Conservation (phyloP, 2,113 vertebrate species). For the Holacanthus passer region DNA sequence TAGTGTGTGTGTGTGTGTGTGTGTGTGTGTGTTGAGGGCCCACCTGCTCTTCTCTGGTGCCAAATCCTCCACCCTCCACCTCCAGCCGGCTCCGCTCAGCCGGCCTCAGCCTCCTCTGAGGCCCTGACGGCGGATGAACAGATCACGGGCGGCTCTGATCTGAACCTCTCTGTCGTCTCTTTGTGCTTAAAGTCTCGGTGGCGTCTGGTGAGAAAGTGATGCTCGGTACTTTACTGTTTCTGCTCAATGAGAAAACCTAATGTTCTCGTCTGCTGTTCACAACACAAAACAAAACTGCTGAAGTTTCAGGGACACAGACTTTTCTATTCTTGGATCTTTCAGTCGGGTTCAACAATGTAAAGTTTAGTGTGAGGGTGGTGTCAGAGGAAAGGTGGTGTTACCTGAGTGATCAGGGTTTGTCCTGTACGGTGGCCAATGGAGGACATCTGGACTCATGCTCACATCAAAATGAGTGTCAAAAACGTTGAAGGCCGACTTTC, state of each 20-base stretch:
- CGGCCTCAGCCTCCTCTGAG: background rate
- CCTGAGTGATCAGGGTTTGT: background rate
- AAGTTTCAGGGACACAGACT: no score
- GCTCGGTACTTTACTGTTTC: no score
- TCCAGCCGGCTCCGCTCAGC: conserved; percentile 5
- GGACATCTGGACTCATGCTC: background rate
- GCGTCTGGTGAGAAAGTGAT: background rate
- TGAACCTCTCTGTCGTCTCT: background rate
- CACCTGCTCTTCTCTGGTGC: conserved; percentile 36
- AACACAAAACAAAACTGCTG: background rate
- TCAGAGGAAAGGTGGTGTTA: background rate
- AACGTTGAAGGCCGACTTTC: no score
- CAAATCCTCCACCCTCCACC: conserved; percentile 25
- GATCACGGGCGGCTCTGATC: conserved; percentile 1
- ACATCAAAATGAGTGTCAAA: no score
- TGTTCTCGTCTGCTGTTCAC: background rate
- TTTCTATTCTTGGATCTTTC: background rate
- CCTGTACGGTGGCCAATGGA: background rate
- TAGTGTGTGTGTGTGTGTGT: background rate
- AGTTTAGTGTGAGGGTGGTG: background rate
- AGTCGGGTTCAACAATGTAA: no score
- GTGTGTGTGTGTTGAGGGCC: background rate
- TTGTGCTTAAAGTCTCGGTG: background rate
- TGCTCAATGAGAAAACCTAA: no score
- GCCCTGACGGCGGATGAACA: background rate